phyloP scores from a whole-genome alignment of 1,140 invertebrate species.

The Drosophila mojavensis region DNA sequence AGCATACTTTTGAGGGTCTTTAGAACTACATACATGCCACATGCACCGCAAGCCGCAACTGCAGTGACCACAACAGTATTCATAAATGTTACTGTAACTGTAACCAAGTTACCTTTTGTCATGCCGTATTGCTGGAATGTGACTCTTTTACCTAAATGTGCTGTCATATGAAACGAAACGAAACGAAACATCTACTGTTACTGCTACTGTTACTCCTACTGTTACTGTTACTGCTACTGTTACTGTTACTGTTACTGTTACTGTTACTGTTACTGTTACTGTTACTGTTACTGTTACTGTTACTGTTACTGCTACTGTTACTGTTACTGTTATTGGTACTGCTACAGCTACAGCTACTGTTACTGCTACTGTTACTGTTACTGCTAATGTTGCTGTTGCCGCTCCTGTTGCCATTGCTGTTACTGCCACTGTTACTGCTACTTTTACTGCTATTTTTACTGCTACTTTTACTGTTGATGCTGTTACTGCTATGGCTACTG shows the following conservation, averaged over 20 bases:
- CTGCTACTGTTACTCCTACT: not conserved
- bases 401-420: not conserved
- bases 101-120: not conserved
- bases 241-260: not conserved
- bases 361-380: too few species aligned
- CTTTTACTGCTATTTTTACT: not conserved
- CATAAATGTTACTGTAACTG: not conserved
- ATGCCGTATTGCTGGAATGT: too few species aligned
- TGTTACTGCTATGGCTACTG: not conserved
- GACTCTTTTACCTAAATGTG: too few species aligned
- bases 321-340: not conserved
- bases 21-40: slow-evolving; percentile 17
- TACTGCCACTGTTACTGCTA: not conserved
- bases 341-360: too few species aligned
- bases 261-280: not conserved
- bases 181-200: not conserved
- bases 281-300: not conserved
- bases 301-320: not conserved
- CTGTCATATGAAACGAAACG: too few species aligned
- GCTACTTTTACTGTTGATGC: not conserved
- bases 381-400: too few species aligned
- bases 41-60: slow-evolving; percentile 17
- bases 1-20: slow-evolving; percentile 47
- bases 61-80: not conserved
- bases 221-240: not conserved